phyloP scores from a whole-genome alignment of 1,140 invertebrate genomes.

The Drosophila teissieri region DNA sequence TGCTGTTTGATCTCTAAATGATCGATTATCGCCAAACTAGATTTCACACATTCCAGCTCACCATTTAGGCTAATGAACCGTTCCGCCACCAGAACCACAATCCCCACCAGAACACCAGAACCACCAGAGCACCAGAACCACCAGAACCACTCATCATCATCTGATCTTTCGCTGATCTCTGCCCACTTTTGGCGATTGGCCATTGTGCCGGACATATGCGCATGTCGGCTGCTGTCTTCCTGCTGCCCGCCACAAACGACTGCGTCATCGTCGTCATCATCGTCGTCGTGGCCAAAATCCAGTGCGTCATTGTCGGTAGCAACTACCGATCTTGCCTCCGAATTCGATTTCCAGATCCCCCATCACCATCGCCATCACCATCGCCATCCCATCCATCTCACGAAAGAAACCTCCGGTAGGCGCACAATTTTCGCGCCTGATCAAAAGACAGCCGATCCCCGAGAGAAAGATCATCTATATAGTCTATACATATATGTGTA shows the following conservation, averaged over 20 bases:
- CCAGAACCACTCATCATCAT: constrained; percentile 53
- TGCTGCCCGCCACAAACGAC: constrained; percentile 20
- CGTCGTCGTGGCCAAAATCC: constrained; percentile 11
- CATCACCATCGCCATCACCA: no score
- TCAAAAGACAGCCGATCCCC: constrained; percentile 62
- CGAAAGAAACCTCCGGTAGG: constrained; percentile 30
- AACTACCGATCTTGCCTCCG: constrained; percentile 61
- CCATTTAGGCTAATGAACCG: constrained; percentile 77
- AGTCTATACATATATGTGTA: no score
- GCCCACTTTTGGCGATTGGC: constrained; percentile 42
- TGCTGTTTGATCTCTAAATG: constrained; percentile 47
- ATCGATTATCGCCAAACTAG: constrained; percentile 67
- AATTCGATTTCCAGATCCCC: constrained; percentile 29
- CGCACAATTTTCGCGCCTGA: constrained; percentile 78
- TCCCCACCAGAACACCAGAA: no score
- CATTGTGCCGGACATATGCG: constrained; percentile 47
- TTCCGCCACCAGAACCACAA: constrained; percentile 17
- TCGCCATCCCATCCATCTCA: neutral
- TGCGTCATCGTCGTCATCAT: constrained; percentile 55
- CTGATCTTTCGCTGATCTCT: constrained; percentile 53
- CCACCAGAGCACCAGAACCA: neutral
- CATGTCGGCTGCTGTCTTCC: constrained; percentile 39
- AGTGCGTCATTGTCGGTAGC: constrained; percentile 73
- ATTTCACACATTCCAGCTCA: constrained; percentile 72
- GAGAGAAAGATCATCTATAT: constrained; percentile 30